A percentile compares a stretch with the other conserved stretches of the same genome.
Conservation (phyloP, 2,113 vertebrate genomes). For the Triplophysa tibetana region DNA sequence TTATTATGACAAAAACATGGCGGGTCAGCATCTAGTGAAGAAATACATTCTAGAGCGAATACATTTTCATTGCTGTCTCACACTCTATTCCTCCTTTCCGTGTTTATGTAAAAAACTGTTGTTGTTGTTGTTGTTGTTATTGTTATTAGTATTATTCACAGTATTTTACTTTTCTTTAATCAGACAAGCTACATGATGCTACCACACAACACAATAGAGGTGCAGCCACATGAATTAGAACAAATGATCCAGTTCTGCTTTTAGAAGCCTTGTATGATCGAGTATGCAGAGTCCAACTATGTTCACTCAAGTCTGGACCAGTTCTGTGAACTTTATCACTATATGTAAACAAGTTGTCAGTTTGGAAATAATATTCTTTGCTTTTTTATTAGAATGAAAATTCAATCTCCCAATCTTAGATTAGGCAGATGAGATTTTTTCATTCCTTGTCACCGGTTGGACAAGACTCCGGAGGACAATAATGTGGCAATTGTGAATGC, state of each 20-base stretch:
- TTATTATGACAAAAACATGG: no score
- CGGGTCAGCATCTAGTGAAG: no score
- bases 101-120: background rate
- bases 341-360: conserved; percentile 91
- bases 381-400: conserved; percentile 85
- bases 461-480: conserved; percentile 95
- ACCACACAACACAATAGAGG: conserved; percentile 80
- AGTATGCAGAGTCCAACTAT: conserved; percentile 69
- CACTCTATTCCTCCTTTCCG: background rate
- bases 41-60: no score
- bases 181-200: conserved; percentile 75
- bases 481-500: conserved; percentile 99
- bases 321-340: conserved; percentile 87
- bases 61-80: background rate
- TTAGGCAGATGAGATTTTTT: conserved; percentile 79
- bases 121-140: no score
- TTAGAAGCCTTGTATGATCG: conserved; percentile 65
- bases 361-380: conserved; percentile 86
- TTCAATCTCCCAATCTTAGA: conserved; percentile 87
- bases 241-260: conserved; percentile 64
- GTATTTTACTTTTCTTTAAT: conserved; percentile 55
- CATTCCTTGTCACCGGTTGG: conserved; percentile 82
- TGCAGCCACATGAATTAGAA: conserved; percentile 70
- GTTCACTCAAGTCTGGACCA: conserved; percentile 69
- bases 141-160: background rate